phyloP scores from a whole-genome alignment of 1,140 invertebrate species.

The Lordiphosa stackelbergi region DNA sequence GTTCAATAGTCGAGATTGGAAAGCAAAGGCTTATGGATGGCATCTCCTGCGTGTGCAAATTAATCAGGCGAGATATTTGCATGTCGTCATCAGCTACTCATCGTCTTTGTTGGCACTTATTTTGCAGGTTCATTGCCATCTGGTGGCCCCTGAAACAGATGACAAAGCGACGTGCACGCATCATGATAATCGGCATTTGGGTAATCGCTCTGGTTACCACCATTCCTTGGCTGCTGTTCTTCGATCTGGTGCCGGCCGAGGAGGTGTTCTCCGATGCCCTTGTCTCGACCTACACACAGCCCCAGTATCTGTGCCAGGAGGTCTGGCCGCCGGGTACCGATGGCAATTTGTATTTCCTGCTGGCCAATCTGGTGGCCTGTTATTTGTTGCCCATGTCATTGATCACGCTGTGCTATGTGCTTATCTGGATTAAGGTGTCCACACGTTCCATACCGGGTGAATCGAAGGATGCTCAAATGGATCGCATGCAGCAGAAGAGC shows the following conservation, averaged over 20 bases:
- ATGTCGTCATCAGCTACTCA: conserved; percentile 61
- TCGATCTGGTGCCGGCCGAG: conserved; percentile 84
- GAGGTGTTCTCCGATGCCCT: conserved; percentile 81
- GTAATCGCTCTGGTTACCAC: conserved; percentile 89
- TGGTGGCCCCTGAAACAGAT: conserved; percentile 96
- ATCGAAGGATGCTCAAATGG: conserved; percentile 93
- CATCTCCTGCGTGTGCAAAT: conserved; percentile 67
- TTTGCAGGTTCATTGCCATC: conserved; percentile 94
- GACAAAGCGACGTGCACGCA: conserved; percentile 88
- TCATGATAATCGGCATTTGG: conserved; percentile 95
- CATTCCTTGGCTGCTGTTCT: conserved; percentile 93
- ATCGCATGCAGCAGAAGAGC: conserved; percentile 93
- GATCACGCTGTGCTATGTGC: conserved; percentile 93
- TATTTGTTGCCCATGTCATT: conserved; percentile 95
- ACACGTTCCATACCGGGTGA: conserved; percentile 90
- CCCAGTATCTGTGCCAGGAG: conserved; percentile 86
- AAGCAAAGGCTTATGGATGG: conserved; percentile 65
- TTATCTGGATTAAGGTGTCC: conserved; percentile 96
- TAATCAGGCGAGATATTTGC: conserved; percentile 72
- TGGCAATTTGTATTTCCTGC: conserved; percentile 90
- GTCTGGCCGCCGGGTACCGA: conserved; percentile 89
- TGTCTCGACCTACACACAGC: conserved; percentile 77
- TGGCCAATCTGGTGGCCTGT: conserved; percentile 92
- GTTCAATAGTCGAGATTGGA: conserved; percentile 71
- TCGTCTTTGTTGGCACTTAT: conserved; percentile 71